A percentile compares a stretch with the other conserved stretches of the same genome.
These are phyloP conservation scores for Helicoverpa assulta DNA, from an alignment of 2,888 invertebrate species.

Conservation along the genomic window DNA sequence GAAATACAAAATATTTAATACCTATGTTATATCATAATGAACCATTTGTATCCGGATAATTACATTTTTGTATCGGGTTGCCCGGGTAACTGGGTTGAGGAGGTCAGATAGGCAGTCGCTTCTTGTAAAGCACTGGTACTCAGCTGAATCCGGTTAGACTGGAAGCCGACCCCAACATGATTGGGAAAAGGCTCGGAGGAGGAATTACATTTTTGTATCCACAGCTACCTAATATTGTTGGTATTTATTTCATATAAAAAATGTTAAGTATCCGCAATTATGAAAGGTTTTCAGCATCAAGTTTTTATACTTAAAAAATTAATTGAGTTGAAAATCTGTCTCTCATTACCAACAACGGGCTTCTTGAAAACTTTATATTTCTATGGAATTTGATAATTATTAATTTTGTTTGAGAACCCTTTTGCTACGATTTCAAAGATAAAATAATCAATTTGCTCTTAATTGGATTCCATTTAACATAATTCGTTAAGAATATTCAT, in stretches of 20 bases:
- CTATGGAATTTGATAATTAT: not conserved
- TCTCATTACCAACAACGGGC: not conserved
- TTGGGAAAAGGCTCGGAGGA: too few species aligned
- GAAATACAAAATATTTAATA: too few species aligned
- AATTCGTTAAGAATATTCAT: slow-evolving; percentile 48
- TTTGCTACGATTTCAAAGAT: slow-evolving; percentile 31
- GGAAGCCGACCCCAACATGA: too few species aligned
- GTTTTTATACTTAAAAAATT: not conserved
- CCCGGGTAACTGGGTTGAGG: too few species aligned
- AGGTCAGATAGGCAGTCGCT: too few species aligned
- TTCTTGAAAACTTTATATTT: not conserved
- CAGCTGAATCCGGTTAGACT: too few species aligned
- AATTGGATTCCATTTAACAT: slow-evolving; percentile 45
- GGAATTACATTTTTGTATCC: too few species aligned
- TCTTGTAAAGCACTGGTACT: too few species aligned
- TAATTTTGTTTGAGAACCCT: not conserved
- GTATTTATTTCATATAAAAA: not conserved
- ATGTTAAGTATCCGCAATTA: too few species aligned
- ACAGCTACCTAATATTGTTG: not conserved
- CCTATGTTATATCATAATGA: too few species aligned
- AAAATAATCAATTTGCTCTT: slow-evolving; percentile 46
- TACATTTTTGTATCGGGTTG: too few species aligned
- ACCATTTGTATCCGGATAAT: too few species aligned
- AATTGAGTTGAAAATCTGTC: not conserved
- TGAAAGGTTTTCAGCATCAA: not conserved